Percentiles rank a stretch among this genome's conserved stretches.
Conservation (phyloP, 2,113 vertebrate genomes). For the Hydrolagus affinis region DNA sequence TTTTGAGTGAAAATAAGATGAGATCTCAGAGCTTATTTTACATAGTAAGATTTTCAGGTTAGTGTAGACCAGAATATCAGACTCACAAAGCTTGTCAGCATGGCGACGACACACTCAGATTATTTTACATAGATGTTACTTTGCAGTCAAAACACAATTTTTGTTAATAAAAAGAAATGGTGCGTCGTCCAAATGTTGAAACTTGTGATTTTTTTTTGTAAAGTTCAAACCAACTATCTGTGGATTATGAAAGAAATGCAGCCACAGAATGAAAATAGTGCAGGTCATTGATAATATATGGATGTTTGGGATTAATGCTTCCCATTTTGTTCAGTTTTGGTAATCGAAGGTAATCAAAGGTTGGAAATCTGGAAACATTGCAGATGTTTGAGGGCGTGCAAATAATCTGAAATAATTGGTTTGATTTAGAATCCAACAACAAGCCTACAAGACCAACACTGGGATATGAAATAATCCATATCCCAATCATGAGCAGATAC, state of each 20-base stretch:
- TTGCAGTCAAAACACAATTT: slow-evolving; percentile 8
- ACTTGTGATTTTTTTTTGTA: not conserved
- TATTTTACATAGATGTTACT: not conserved
- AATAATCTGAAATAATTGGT: no score
- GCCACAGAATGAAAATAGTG: not conserved
- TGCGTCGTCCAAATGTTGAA: not conserved
- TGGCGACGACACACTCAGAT: not conserved
- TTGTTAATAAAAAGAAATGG: not conserved
- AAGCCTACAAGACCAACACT: not conserved
- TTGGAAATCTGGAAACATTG: not conserved
- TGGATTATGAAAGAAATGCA: no score
- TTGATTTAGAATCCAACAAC: not conserved
- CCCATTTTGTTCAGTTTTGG: not conserved
- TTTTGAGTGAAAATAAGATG: not conserved
- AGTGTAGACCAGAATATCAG: not conserved
- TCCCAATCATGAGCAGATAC: not conserved
- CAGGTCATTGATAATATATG: not conserved
- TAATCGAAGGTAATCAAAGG: not conserved
- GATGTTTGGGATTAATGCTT: not conserved
- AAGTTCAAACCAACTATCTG: no score
- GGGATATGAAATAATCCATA: not conserved
- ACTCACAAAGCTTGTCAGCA: not conserved
- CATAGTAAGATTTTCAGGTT: slow-evolving; percentile 21
- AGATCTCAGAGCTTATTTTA: not conserved
- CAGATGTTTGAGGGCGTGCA: not conserved